Evolutionary conservation across 1,140 invertebrate species (phyloP).

Genomic region (Pachyrhynchus sulphureomaculatus): DNA sequence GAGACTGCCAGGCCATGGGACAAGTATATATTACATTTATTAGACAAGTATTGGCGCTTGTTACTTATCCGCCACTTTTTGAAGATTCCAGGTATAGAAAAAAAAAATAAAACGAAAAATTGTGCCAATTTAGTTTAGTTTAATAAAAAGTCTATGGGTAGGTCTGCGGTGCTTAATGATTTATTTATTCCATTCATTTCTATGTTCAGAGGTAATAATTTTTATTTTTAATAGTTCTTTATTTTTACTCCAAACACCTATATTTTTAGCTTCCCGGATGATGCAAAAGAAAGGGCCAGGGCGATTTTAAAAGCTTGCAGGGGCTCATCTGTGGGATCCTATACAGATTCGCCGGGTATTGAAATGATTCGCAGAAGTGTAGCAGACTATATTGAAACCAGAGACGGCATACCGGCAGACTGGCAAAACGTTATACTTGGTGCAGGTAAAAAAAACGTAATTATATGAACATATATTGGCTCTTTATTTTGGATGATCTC

Average conservation of each 20-base stretch:
- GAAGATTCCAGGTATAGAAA: constrained; percentile 58
- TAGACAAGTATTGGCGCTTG: constrained; percentile 74
- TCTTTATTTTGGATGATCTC: no score
- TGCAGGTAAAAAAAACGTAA: constrained; percentile 90
- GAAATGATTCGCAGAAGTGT: constrained; percentile 88
- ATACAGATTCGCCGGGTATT: constrained; percentile 91
- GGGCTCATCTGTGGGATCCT: constrained; percentile 77
- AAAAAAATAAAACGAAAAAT: background rate
- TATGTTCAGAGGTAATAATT: background rate
- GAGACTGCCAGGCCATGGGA: constrained; percentile 98
- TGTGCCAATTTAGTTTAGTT: no score
- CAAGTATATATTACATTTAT: constrained; percentile 88
- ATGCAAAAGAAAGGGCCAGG: constrained; percentile 79
- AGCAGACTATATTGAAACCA: constrained; percentile 81
- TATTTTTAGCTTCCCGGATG: constrained; percentile 78
- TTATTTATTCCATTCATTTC: no score
- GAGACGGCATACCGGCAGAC: constrained; percentile 78
- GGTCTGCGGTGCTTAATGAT: no score
- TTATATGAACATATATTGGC: no score
- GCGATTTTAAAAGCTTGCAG: constrained; percentile 78
- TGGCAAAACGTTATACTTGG: constrained; percentile 83
- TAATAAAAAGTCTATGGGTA: no score
- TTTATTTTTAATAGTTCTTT: no score
- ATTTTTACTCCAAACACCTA: no score
- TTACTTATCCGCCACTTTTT: constrained; percentile 75